These are phyloP conservation scores for Parthenolecanium corni DNA, from an alignment of 2,888 invertebrate species.

Conservation along the genomic window DNA sequence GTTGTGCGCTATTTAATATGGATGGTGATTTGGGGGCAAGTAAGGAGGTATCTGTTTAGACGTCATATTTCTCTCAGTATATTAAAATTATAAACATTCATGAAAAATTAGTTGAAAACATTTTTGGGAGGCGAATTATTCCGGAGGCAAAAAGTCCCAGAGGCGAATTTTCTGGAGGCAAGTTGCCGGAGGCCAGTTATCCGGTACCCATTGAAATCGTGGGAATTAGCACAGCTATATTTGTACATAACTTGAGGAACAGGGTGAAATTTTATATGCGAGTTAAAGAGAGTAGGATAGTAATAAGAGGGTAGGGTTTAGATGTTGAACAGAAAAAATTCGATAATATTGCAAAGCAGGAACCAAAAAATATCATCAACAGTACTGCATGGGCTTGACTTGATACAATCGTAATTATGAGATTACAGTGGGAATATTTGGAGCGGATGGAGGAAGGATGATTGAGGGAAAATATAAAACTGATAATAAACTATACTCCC, in stretches of 20 bases:
- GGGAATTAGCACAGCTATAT: neutral
- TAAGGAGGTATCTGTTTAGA: too few relatives aligned
- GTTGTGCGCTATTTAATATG: too few relatives aligned
- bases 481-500: neutral
- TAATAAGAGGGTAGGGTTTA: neutral
- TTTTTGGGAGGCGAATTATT: too few relatives aligned
- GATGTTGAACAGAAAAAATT: neutral
- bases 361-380: neutral
- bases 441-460: too few relatives aligned
- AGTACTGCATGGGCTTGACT: neutral
- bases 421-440: neutral
- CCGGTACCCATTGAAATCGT: too few relatives aligned
- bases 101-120: too few relatives aligned
- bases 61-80: too few relatives aligned
- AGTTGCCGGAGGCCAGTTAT: too few relatives aligned
- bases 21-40: too few relatives aligned
- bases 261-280: neutral
- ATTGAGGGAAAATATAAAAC: neutral
- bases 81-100: too few relatives aligned
- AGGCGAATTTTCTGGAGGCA: too few relatives aligned
- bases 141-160: too few relatives aligned
- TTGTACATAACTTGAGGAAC: neutral
- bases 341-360: neutral
- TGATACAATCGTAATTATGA: neutral
- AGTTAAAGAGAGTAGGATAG: neutral